phyloP scores from a whole-genome alignment of 2,797 vertebrate species.

The Lerista edwardsae region DNA sequence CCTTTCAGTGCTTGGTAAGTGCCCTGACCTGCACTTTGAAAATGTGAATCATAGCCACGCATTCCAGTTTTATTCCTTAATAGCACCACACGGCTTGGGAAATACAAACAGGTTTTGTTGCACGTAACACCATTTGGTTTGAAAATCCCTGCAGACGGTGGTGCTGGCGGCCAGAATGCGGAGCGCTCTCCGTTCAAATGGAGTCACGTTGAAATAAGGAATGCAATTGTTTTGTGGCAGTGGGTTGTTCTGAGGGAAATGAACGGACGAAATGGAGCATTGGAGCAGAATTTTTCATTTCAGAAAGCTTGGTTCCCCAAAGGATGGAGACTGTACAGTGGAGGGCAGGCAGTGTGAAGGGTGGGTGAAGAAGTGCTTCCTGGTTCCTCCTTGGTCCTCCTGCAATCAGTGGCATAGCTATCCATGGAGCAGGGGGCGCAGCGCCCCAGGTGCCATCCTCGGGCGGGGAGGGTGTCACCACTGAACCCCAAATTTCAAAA shows the following conservation, averaged over 20 bases:
- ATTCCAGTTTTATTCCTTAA: slow-evolving; percentile 6
- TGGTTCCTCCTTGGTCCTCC: background rate
- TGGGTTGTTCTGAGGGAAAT: background rate
- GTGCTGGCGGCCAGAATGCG: background rate
- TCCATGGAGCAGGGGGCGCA: too few species aligned
- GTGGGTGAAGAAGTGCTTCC: background rate
- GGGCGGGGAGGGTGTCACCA: too few species aligned
- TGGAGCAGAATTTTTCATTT: background rate
- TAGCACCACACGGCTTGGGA: background rate
- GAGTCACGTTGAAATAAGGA: background rate
- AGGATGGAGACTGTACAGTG: background rate
- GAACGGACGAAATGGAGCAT: background rate
- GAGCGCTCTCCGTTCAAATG: background rate
- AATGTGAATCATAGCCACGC: slow-evolving; percentile 17
- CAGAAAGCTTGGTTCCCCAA: background rate
- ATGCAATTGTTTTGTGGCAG: background rate
- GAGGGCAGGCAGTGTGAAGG: background rate
- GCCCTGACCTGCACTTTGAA: slow-evolving; percentile 17
- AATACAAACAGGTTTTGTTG: slow-evolving; percentile 11
- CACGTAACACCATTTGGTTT: background rate
- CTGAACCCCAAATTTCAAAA: too few species aligned
- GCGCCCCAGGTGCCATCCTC: too few species aligned
- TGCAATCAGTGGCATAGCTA: too few species aligned
- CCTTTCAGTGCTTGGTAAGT: slow-evolving; percentile 14
- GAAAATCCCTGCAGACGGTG: slow-evolving; percentile 11